A percentile compares a stretch with the other conserved stretches of the same genome.
phyloP scores from a whole-genome alignment of 2,113 vertebrate genomes.

The Symphodus melops region DNA sequence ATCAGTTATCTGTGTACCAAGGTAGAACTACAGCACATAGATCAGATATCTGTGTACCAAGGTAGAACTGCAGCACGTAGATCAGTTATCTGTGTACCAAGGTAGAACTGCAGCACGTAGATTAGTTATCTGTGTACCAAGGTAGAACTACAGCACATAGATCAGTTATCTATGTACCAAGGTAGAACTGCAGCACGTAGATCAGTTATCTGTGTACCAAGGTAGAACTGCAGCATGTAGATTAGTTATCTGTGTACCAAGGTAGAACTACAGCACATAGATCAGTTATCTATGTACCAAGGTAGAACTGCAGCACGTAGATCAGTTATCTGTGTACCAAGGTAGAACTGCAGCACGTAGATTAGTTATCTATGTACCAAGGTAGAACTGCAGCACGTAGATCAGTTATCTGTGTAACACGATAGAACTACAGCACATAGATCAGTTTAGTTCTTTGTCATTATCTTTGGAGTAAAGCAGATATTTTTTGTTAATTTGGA shows the following conservation, averaged over 20 bases:
- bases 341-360: no score
- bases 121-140: slow-evolving; percentile 84
- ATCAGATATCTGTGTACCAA: slow-evolving; percentile 84
- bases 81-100: neutral
- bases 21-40: neutral
- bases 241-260: neutral
- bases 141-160: slow-evolving; percentile 75
- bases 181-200: neutral
- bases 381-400: slow-evolving; percentile 74
- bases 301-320: no score
- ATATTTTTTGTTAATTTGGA: no score
- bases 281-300: neutral
- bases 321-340: neutral
- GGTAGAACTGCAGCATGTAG: neutral
- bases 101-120: neutral
- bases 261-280: neutral
- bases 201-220: neutral
- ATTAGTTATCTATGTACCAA: slow-evolving; percentile 33
- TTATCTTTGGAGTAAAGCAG: no score
- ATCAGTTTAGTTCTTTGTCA: neutral
- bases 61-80: slow-evolving; percentile 75
- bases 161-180: neutral
- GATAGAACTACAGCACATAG: neutral
- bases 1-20: neutral
- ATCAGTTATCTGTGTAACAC: neutral